These are phyloP conservation scores for Amphiprion clarkii DNA, from an alignment of 2,797 vertebrate species.

Conservation along the genomic window DNA sequence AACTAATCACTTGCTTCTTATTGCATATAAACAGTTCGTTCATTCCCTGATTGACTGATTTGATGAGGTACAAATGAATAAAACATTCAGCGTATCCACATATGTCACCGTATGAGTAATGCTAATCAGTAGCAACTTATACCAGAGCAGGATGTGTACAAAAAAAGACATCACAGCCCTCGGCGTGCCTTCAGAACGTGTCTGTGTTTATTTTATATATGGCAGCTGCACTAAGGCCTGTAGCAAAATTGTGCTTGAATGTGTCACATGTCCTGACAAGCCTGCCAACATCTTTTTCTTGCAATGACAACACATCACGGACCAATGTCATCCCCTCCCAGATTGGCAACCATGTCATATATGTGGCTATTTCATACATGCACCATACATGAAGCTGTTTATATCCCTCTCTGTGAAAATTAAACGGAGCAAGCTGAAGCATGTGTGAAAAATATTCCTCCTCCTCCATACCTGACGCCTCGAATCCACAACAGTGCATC, in stretches of 20 bases:
- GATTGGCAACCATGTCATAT: conserved; percentile 32
- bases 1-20: conserved; percentile 33
- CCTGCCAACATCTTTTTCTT: conserved; percentile 53
- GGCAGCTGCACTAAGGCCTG: conserved; percentile 50
- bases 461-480: conserved; percentile 1
- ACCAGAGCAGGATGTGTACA: conserved; percentile 16
- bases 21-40: conserved; percentile 48
- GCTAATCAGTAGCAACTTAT: conserved; percentile 24
- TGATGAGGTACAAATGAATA: conserved; percentile 45
- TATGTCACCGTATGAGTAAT: conserved; percentile 28
- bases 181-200: conserved; percentile 48
- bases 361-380: conserved; percentile 9
- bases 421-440: conserved; percentile 7
- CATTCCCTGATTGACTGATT: conserved; percentile 49
- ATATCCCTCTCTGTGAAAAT: conserved; percentile 11
- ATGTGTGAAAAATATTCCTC: conserved; percentile 17
- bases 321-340: conserved; percentile 34
- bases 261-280: conserved; percentile 64
- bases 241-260: conserved; percentile 44
- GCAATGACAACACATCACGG: conserved; percentile 48
- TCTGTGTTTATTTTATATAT: conserved; percentile 68
- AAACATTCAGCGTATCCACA: conserved; percentile 23
- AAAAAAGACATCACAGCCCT: conserved; percentile 39
- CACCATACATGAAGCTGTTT: neutral
- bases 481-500: neutral